Evolutionary conservation across 92 coral and sea anemone genomes (phyloP), one percentile per base, ranked within the genome.

Genomic region (Zoanthus sociatus): DNA sequence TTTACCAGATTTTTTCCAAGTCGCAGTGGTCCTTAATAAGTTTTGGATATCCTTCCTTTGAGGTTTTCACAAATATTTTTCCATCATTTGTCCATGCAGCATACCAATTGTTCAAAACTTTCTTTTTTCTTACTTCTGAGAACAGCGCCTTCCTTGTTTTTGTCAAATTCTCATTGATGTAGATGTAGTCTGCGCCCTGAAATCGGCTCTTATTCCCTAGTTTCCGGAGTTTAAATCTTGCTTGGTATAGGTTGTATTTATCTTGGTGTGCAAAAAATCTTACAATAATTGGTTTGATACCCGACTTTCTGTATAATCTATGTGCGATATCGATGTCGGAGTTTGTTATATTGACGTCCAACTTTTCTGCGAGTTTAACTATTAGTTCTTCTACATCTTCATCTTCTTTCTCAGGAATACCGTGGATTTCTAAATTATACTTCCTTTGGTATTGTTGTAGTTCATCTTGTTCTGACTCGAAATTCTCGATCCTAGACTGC

Each of bases 361-460:
- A 16, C 45, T 68, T 12, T 68, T 68, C 45, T 68, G 73, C 73
- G 73, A 68, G 42, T 68, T 30, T 68, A 68, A 9, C 73, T 26
- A 68, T 68, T 26, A 30, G 5, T 61, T 61, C 68, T 61, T 61
- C 26, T 61, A 61, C 68, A 61, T 61, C 30, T 61, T 61, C 26
- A 17, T 61, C 47, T 70, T 70, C 70, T 63, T 63, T 18, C 70
- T 48, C 53, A 48, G 9, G 53, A 48, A 48, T 48, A 48, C 53
- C 53, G 53, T 48, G 53, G 53, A 48, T 48, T 48, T 48, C 53
- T 48, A 48, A 17, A 1, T 70, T 61, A 0, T 61, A 21, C 68
- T 61, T 61, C 68, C 74, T 70, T 70, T 70, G 46, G 74, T 31
- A 70, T 70, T 70, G 74, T 70, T 70, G 74, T 70, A 70, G 47